Base-by-base conservation (phyloP, 2,888 invertebrate genomes). In the Polylopha cassiicola region DNA sequence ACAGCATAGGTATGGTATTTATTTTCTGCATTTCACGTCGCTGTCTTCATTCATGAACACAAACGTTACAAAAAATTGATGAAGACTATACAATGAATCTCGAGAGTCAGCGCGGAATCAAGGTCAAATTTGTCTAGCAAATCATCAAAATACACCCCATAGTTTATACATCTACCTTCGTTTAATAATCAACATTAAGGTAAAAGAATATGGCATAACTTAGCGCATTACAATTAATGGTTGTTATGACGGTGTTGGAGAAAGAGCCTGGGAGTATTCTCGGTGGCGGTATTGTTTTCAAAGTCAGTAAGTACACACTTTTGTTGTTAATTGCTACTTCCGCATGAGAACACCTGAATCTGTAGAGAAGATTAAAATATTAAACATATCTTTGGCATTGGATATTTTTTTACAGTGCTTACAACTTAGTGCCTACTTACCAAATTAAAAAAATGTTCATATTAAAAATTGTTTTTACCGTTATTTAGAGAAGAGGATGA, bases 321-420 rank as follows among this genome's bases (percentile, higher is more conserved):
- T 68, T n/a, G n/a, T n/a, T n/a, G n/a, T 75, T 79, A 76, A 78
- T 77, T 74, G 69, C 59, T 58, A 65, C 74, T 81, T 82, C 81
- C 81, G 81, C 52, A 71, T 64, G 58, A 51, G 48, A 65, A 61
- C 54, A 60, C 13, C 51, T 44, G 57, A 57, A 60, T 47, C 47
- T 46, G 48, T 60, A 43, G 69, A 75, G 64, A 58, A 29, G 48
- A 7, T 37, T 29, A 38, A 23, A 41, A 41, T 50, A n/a, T n/a
- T n/a, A n/a, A n/a, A n/a, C n/a, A n/a, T 50, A 36, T 45, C 39
- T 44, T 20, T 18, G 28, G 30, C 37, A 22, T 8, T n/a, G 18
- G 11, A 15, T 43, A 30, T 27, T 14, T 15, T 17, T 32, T 27
- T 14, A 14, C n/a, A n/a, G n/a, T n/a, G n/a, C n/a, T n/a, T n/a